phyloP scores from a whole-genome alignment of 2,797 vertebrate genomes.

The Dendrocincla tyrannina region DNA sequence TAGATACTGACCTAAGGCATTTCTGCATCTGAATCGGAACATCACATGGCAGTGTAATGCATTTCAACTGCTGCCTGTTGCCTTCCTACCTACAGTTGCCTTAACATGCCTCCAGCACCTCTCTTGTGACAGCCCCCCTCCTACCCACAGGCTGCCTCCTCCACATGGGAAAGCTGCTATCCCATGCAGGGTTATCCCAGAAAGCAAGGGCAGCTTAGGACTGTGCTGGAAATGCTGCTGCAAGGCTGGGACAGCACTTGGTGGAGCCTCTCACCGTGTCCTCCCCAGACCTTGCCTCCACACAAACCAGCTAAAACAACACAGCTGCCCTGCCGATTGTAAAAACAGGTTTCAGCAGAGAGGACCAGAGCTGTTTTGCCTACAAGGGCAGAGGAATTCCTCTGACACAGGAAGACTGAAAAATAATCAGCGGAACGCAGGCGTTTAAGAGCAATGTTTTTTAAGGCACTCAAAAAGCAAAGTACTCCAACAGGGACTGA shows the following conservation, averaged over 20 bases:
- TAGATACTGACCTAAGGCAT: not conserved
- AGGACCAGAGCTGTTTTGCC: slow-evolving; percentile 22
- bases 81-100: not conserved
- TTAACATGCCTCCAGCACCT: not conserved
- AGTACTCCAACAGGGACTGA: not conserved
- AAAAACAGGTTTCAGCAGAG: slow-evolving; percentile 39
- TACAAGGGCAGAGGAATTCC: slow-evolving; percentile 31
- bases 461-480: slow-evolving; percentile 21
- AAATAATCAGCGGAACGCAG: not conserved
- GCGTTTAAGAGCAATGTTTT: slow-evolving; percentile 30
- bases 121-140: not conserved
- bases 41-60: not conserved
- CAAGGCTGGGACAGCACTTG: rapidly evolving
- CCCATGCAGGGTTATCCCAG: not conserved
- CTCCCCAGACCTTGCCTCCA: slow-evolving; percentile 1
- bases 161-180: not conserved
- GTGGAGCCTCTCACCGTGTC: not conserved
- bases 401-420: slow-evolving; percentile 54
- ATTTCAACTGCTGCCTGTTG: not conserved
- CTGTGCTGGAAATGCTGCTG: not conserved
- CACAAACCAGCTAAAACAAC: slow-evolving; percentile 57
- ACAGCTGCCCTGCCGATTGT: slow-evolving; percentile 22
- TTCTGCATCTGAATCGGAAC: not conserved
- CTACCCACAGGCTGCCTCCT: not conserved
- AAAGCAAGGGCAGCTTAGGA: not conserved